Percentiles rank a stretch among this genome's conserved stretches.
These are phyloP conservation scores for Silurus meridionalis DNA, from an alignment of 2,113 vertebrate species.

Conservation along the genomic window DNA sequence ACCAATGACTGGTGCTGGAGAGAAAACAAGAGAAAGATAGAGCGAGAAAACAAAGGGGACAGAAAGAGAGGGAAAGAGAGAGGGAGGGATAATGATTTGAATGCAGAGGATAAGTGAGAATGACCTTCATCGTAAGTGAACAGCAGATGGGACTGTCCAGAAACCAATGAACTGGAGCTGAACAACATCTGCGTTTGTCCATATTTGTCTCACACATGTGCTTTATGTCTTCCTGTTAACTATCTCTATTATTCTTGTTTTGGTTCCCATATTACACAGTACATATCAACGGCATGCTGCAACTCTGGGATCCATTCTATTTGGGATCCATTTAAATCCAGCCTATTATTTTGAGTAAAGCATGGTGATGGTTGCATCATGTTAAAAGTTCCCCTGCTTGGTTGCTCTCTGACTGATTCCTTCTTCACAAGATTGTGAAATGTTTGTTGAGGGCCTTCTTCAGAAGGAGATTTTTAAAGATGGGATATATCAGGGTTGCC, in stretches of 20 bases:
- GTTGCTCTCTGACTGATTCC: not conserved
- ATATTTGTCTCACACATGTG: not conserved
- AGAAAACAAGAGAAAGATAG: not conserved
- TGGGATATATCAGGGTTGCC: no score
- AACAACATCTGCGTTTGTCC: conserved; percentile 82
- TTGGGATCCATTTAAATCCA: not conserved
- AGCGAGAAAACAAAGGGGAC: not conserved
- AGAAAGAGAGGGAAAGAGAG: conserved; percentile 4
- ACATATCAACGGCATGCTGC: no score
- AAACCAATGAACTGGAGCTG: conserved; percentile 84
- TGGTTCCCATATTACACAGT: not conserved
- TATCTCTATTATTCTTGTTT: not conserved
- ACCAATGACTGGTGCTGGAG: conserved; percentile 17
- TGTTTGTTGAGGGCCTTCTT: not conserved
- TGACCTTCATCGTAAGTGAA: conserved; percentile 15
- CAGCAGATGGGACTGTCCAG: conserved; percentile 81
- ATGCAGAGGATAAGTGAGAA: conserved; percentile 13
- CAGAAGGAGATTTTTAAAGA: no score
- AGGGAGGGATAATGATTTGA: conserved; percentile 4
- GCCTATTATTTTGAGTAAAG: not conserved
- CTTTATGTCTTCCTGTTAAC: conserved; percentile 4
- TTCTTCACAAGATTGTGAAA: not conserved
- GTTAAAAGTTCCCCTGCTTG: not conserved
- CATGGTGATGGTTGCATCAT: not conserved
- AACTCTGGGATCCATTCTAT: no score